Evolutionary conservation across 2,797 vertebrate genomes (phyloP), one percentile per base, ranked within the genome.

Genomic region (Coendou prehensilis): DNA sequence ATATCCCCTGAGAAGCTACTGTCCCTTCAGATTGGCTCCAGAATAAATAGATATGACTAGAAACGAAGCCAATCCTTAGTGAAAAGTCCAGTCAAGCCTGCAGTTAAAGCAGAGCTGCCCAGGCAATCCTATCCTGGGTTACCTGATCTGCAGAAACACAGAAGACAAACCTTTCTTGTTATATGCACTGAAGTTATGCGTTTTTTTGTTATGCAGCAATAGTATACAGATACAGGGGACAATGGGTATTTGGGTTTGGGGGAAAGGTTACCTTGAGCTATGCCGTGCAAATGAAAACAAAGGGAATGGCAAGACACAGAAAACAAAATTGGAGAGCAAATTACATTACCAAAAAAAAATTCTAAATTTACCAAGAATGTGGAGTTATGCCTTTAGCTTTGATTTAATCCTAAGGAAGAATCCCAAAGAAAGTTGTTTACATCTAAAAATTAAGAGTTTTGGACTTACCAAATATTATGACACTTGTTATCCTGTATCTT

Each of bases 401-500:
- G 37, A 63, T 54, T 96, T 28, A 76, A 3, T 17, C 4, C 0
- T 37, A 79, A 87, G 37, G 22, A 92, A 14, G 45, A 64, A 47
- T 84, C 83, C 18, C 56, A 90, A 84, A 73, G 37, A 33, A 92
- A 96, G 75, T 64, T 87, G 20, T 26, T 87, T 76, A 73, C 30
- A 87, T 22, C 9, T 96, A 81, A 95, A 73, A 73, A 85, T 93
- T 75, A 86, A 91, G 83, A 89, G 23, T 89, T 80, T 89, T 64
- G 50, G 9, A 13, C 50, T 94, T 59, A 57, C n/a, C 61, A 85
- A 94, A 64, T 92, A 78, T 85, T 71, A 90, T 47, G 64, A 26
- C 33, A 73, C n/a, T 92, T 92, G 57, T 82, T 84, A 69, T 41
- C 80, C 26, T 50, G 2, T 50, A 61, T 79, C 95, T 84, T 82